Conservation (phyloP, 2,113 vertebrate genomes). For the Sorex araneus region DNA sequence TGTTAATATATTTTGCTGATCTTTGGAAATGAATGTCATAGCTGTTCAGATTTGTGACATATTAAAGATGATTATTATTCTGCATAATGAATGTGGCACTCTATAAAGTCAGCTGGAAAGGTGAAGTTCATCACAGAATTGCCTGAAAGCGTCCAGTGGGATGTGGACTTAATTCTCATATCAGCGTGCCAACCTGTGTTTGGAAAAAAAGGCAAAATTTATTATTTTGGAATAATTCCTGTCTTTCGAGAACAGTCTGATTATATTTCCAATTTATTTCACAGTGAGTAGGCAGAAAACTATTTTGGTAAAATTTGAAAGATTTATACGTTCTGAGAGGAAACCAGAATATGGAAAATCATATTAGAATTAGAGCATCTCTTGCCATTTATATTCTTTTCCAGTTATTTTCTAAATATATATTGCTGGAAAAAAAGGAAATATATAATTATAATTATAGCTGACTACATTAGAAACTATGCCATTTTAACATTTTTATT, state of each 20-base stretch:
- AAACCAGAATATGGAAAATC: too few relatives aligned
- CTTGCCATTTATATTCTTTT: constrained; percentile 32
- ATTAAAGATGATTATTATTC: constrained; percentile 69
- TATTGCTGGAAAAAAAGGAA: not conserved
- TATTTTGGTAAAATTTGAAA: not conserved
- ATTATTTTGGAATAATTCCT: not conserved
- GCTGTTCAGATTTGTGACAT: constrained; percentile 56
- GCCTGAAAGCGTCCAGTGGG: constrained; percentile 36
- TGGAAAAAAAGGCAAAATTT: constrained; percentile 54
- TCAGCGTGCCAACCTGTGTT: not conserved
- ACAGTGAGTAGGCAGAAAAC: not conserved
- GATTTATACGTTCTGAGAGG: too few relatives aligned
- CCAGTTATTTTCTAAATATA: constrained; percentile 11
- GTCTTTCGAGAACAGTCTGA: constrained; percentile 47
- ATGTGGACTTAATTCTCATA: not conserved
- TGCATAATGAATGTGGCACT: constrained; percentile 41
- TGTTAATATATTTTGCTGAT: constrained; percentile 60
- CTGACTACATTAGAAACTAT: not conserved
- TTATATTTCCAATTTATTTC: constrained; percentile 44
- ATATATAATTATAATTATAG: not conserved
- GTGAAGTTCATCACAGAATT: constrained; percentile 37
- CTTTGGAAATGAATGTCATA: constrained; percentile 48
- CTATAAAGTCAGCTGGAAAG: constrained; percentile 38
- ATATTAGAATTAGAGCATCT: not conserved
- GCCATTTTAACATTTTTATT: not conserved